Percentiles rank a stretch among this genome's conserved stretches.
phyloP scores from a whole-genome alignment of 2,113 vertebrate genomes.

The Ictalurus punctatus region DNA sequence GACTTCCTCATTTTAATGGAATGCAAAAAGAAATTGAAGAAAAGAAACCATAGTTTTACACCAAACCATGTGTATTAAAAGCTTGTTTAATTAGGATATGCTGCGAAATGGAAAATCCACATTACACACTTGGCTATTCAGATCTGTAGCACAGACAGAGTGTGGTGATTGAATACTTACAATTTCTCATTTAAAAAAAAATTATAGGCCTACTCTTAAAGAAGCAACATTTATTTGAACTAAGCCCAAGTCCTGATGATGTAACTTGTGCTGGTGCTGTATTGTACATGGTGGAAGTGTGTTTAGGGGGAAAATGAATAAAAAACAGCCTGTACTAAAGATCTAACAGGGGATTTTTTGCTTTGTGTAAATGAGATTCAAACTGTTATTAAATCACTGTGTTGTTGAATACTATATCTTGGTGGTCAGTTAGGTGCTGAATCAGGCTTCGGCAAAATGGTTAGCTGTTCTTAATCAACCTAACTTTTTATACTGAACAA shows the following conservation, averaged over 20 bases:
- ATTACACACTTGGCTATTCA: neutral
- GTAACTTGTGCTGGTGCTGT: neutral
- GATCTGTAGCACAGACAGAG: neutral
- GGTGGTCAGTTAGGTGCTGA: conserved; percentile 20
- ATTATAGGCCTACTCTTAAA: conserved; percentile 4
- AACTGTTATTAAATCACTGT: conserved; percentile 25
- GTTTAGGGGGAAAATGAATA: neutral
- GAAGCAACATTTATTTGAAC: conserved; percentile 9
- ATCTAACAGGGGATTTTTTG: neutral
- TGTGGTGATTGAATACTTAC: conserved; percentile 13
- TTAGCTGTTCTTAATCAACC: no score
- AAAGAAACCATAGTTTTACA: conserved; percentile 7
- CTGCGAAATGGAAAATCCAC: conserved; percentile 25
- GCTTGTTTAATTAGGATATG: conserved; percentile 35
- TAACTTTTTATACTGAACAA: no score
- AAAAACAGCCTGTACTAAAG: neutral
- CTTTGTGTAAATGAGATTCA: conserved; percentile 13
- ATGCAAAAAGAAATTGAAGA: conserved; percentile 25
- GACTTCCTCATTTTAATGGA: conserved; percentile 21
- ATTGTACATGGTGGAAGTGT: no score
- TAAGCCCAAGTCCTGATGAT: conserved; percentile 13
- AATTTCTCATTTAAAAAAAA: conserved; percentile 1
- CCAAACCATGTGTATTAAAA: conserved; percentile 16
- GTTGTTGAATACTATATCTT: conserved; percentile 28
- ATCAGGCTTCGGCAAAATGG: neutral